Conservation (phyloP, 2,797 vertebrate genomes). For the Darevskia mixta region DNA sequence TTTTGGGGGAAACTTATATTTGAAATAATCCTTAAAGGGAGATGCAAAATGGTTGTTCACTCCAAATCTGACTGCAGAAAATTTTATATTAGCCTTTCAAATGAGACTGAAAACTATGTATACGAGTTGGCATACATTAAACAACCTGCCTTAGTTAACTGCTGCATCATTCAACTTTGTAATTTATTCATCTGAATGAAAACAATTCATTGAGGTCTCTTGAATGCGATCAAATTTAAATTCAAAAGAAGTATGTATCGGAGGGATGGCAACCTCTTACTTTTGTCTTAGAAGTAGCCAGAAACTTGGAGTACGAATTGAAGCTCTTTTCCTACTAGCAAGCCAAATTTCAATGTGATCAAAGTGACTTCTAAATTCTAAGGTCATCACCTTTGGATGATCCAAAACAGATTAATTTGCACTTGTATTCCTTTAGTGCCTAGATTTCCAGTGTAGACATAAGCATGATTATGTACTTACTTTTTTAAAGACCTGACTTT, state of each 20-base stretch:
- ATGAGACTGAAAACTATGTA: slow-evolving; percentile 54
- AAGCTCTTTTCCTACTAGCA: slow-evolving; percentile 59
- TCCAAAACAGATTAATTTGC: slow-evolving; percentile 1
- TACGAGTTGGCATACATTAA: slow-evolving; percentile 42
- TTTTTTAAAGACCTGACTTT: slow-evolving; percentile 30
- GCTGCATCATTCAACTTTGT: slow-evolving; percentile 44
- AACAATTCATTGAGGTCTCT: neutral
- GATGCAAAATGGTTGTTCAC: slow-evolving; percentile 64
- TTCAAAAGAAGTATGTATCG: neutral
- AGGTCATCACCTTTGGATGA: slow-evolving; percentile 45
- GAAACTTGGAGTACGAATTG: slow-evolving; percentile 43
- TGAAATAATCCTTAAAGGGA: slow-evolving; percentile 70
- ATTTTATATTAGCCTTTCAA: slow-evolving; percentile 1
- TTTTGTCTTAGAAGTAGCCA: slow-evolving; percentile 26
- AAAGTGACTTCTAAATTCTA: slow-evolving; percentile 67
- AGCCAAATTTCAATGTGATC: slow-evolving; percentile 59
- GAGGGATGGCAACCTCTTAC: slow-evolving; percentile 8
- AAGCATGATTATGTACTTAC: slow-evolving; percentile 20
- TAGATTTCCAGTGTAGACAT: neutral
- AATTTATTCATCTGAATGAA: neutral
- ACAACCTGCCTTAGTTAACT: slow-evolving; percentile 52
- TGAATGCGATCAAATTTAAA: slow-evolving; percentile 46
- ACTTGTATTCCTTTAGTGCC: neutral
- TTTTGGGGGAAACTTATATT: slow-evolving; percentile 75
- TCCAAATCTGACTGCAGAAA: neutral